Percentiles rank a stretch among this genome's conserved stretches.
phyloP scores from a whole-genome alignment of 2,888 invertebrate species.

The Sthenelais limicola region DNA sequence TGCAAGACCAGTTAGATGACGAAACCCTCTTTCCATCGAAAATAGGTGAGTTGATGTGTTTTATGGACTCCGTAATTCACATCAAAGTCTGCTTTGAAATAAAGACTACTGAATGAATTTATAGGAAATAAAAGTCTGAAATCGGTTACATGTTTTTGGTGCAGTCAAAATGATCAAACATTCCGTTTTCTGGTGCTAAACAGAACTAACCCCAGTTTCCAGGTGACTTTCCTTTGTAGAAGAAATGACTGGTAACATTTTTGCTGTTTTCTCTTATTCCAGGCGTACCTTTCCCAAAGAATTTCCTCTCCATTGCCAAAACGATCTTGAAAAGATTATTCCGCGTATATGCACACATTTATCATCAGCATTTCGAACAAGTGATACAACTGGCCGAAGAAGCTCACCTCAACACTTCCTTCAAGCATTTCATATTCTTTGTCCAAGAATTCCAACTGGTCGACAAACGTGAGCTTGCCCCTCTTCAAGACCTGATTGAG shows the following conservation, averaged over 20 bases:
- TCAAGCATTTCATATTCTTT: conserved; percentile 99
- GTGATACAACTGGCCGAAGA: conserved; percentile 95
- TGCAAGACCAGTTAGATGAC: conserved; percentile 98
- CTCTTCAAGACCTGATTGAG: conserved; percentile 97
- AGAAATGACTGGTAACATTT: neutral
- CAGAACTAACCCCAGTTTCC: too few relatives aligned
- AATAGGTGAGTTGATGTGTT: conserved; percentile 78
- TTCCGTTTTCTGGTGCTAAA: too few relatives aligned
- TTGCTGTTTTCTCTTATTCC: conserved; percentile 51
- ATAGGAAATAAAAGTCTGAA: neutral
- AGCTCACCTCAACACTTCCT: conserved; percentile 98
- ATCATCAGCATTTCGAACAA: conserved; percentile 98
- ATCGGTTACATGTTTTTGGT: too few relatives aligned
- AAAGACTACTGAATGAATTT: too few relatives aligned
- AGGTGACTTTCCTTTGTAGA: too few relatives aligned
- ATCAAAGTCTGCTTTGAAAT: too few relatives aligned
- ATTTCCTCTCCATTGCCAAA: conserved; percentile 96
- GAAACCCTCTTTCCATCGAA: conserved; percentile 98
- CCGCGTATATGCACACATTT: conserved; percentile 99
- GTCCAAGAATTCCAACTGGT: conserved; percentile 97
- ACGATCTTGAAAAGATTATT: conserved; percentile 98
- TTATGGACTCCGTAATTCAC: too few relatives aligned
- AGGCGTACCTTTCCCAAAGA: conserved; percentile 98
- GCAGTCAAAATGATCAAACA: too few relatives aligned
- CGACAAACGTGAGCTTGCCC: conserved; percentile 95